Conservation (phyloP, 1,140 invertebrate genomes). For the Drosophila punjabiensis region DNA sequence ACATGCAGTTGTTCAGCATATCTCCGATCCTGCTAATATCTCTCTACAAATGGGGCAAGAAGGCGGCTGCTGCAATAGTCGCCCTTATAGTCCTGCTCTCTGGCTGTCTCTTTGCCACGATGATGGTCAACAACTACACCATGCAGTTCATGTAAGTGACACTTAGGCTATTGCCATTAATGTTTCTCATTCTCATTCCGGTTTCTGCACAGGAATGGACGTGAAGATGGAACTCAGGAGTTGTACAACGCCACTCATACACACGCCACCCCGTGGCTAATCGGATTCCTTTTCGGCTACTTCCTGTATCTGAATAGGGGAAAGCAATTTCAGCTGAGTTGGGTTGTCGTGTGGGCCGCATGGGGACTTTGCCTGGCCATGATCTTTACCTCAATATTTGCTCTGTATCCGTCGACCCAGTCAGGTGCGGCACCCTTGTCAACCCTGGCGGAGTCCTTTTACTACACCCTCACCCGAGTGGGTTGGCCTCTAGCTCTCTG, state of each 20-base stretch:
- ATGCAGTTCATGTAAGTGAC: constrained; percentile 22
- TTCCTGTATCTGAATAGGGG: constrained; percentile 5
- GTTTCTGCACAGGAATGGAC: neutral
- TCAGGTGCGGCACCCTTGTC: constrained; percentile 64
- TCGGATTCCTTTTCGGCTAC: constrained; percentile 9
- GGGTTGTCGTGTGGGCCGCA: constrained; percentile 34
- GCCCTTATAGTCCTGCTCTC: constrained; percentile 28
- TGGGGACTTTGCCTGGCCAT: constrained; percentile 59
- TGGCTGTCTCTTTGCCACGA: constrained; percentile 3
- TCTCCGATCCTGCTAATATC: constrained; percentile 90
- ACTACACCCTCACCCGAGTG: constrained; percentile 87
- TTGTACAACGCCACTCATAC: constrained; percentile 56
- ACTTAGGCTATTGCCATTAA: neutral
- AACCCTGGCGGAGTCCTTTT: constrained; percentile 86
- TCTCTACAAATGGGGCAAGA: constrained; percentile 87
- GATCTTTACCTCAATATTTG: constrained; percentile 51
- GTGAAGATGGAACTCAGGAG: neutral
- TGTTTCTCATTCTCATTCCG: neutral
- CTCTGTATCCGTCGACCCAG: constrained; percentile 63
- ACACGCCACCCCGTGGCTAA: constrained; percentile 62
- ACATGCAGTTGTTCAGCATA: constrained; percentile 90
- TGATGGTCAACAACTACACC: constrained; percentile 47
- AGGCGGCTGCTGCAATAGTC: constrained; percentile 38
- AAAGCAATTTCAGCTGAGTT: constrained; percentile 29
- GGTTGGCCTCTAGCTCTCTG: constrained; percentile 87